Percentiles rank a stretch among this genome's conserved stretches.
Conservation (phyloP, 1,140 invertebrate species). For the Chironomus tepperi region DNA sequence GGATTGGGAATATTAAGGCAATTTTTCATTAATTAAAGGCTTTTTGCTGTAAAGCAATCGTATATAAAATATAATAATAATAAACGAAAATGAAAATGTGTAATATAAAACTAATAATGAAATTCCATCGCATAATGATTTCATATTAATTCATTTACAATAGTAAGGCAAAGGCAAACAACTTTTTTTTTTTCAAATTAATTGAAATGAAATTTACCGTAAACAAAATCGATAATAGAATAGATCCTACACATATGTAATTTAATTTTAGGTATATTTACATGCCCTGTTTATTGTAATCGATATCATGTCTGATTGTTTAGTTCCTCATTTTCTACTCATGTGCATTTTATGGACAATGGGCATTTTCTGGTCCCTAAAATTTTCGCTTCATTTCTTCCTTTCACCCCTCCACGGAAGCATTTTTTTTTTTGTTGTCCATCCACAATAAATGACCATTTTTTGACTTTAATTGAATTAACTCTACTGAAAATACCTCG, state of each 20-base stretch:
- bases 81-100: neutral
- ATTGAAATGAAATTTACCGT: slow-evolving; percentile 22
- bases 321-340: neutral
- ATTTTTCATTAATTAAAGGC: slow-evolving; percentile 1
- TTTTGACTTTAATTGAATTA: slow-evolving; percentile 21
- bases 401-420: no score
- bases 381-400: no score
- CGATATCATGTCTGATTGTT: neutral
- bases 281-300: neutral
- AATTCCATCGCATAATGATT: neutral
- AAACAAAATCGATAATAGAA: slow-evolving; percentile 15
- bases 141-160: neutral
- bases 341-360: neutral
- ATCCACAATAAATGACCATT: slow-evolving; percentile 11
- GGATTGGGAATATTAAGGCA: neutral
- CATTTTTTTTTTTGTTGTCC: no score
- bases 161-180: neutral
- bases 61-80: neutral
- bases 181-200: neutral
- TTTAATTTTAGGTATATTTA: neutral
- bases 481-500: neutral
- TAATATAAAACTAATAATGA: neutral
- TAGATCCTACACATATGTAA: neutral
- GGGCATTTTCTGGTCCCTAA: no score
- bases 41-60: neutral